Base-by-base conservation (phyloP, 2,888 invertebrate species). In the Clostera curtula region DNA sequence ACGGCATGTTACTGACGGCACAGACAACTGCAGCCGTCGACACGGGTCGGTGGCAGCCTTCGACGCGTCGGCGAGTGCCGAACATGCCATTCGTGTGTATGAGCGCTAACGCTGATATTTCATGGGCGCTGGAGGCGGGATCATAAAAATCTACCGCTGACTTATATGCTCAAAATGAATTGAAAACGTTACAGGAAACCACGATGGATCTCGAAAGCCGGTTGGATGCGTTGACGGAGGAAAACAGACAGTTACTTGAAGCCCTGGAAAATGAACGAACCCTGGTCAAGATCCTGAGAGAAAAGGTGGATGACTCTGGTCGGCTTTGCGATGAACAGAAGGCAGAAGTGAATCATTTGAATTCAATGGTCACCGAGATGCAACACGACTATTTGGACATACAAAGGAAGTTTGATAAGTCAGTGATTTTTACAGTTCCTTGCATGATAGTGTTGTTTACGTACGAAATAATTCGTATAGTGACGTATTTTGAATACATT, bases 261-360 rank as follows among this genome's bases (percentile, higher is more conserved):
- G 77, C 84, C 0, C 56, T 87, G 9, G 87, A 88, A 36, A 84
- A 82, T 12, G 88, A 88, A 52, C 69, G 87, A 32, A 76, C 80
- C 12, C 57, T 85, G 9, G 87, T 85, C 44, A 66, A 58, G 46
- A 80, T 84, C 2, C 50, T 87, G 4, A 65, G 70, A 24, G 84
- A 84, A 40, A 80, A 84, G 34, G 61, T 86, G 25, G 80, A 82
- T n/a, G 84, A 84, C 48, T 63, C 85, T 4, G 82, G 76, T 39
- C 43, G 73, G 30, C 57, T 84, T 26, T 68, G 80, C 31, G 82
- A 77, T 32, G 87, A 88, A 38, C 84, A 85, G 51, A 85, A 80
- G 48, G 67, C 72, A 0, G 86, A 87, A 44, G 64, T 76, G 22
- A 71, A 71, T 31, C 75, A 72, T 32, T 58, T 80, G 7, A 76